These are phyloP conservation scores for Ammodytes marinus DNA, from an alignment of 2,113 vertebrate species.

Conservation along the genomic window DNA sequence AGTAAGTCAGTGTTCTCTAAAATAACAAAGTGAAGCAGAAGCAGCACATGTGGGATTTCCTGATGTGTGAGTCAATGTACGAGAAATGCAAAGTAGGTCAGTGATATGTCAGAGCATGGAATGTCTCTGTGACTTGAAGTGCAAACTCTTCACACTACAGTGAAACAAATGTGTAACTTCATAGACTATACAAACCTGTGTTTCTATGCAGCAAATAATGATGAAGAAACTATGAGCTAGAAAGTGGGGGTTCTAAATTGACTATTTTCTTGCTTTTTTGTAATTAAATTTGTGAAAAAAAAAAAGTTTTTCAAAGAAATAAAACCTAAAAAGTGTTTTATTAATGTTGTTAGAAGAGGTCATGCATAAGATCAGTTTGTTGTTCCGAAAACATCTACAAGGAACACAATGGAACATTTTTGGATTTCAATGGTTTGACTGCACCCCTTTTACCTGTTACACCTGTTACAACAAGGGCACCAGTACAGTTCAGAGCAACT, in stretches of 20 bases:
- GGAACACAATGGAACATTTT: neutral
- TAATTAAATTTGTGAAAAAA: slow-evolving; percentile 17
- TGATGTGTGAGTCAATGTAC: neutral
- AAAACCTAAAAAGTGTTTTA: slow-evolving; percentile 6
- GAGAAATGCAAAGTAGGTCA: neutral
- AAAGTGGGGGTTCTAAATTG: slow-evolving; percentile 3
- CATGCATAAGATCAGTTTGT: neutral
- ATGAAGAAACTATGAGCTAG: neutral
- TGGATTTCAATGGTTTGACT: neutral
- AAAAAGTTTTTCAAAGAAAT: slow-evolving; percentile 35
- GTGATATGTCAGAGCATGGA: slow-evolving; percentile 6
- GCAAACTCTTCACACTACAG: slow-evolving; percentile 18
- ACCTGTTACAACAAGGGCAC: neutral
- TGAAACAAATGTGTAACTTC: neutral
- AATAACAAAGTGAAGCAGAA: no score
- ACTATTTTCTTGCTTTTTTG: slow-evolving; percentile 23
- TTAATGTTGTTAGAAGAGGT: neutral
- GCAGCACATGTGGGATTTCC: neutral
- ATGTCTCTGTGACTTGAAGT: slow-evolving; percentile 15
- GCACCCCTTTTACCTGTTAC: neutral
- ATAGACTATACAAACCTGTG: neutral
- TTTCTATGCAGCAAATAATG: neutral
- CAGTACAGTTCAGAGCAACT: neutral
- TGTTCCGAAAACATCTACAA: neutral
- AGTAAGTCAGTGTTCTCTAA: neutral